A percentile compares a stretch with the other conserved stretches of the same genome.
These are phyloP conservation scores for Aptenodytes patagonicus DNA, from an alignment of 2,113 vertebrate genomes.

Conservation along the genomic window DNA sequence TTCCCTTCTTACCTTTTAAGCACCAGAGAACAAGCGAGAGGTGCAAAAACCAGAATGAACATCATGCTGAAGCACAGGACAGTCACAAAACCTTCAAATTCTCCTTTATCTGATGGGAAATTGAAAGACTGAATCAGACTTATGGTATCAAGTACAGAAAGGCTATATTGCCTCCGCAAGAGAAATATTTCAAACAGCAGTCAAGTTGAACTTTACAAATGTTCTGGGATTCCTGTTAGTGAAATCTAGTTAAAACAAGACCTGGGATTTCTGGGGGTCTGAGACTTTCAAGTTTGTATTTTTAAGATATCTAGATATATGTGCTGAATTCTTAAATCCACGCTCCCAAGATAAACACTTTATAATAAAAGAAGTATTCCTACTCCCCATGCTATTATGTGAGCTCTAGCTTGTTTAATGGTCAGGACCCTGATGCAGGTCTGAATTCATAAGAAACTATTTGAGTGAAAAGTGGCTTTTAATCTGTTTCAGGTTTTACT, in stretches of 20 bases:
- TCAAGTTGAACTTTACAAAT: not conserved
- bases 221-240: not conserved
- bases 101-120: conserved; percentile 50
- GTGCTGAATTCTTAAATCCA: not conserved
- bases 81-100: conserved; percentile 35
- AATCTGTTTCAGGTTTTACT: not conserved
- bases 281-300: not conserved
- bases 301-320: not conserved
- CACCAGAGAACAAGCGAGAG: conserved; percentile 1
- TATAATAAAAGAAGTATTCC: not conserved
- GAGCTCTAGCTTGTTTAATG: not conserved
- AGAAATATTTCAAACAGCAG: not conserved
- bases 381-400: not conserved
- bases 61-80: conserved; percentile 9
- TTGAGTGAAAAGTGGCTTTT: not conserved
- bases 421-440: not conserved
- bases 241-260: not conserved
- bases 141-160: not conserved
- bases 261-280: not conserved
- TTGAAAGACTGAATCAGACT: not conserved
- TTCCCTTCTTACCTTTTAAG: conserved; percentile 47
- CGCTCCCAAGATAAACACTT: not conserved
- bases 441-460: not conserved
- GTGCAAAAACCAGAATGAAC: not conserved
- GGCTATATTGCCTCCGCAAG: not conserved